These are phyloP conservation scores for Lepeophtheirus nordmannii DNA, from an alignment of 2,888 invertebrate genomes.

Conservation along the genomic window DNA sequence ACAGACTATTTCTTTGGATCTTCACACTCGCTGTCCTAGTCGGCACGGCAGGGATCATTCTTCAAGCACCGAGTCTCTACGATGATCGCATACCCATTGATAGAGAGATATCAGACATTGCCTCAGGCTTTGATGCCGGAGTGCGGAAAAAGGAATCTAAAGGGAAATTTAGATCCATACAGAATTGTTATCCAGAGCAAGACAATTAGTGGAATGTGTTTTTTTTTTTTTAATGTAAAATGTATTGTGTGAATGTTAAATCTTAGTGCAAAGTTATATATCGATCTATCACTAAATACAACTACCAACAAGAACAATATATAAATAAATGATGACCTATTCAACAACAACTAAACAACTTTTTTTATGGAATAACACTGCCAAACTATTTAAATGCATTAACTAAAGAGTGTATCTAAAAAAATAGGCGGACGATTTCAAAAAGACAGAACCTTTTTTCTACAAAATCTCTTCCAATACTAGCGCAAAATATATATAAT, in stretches of 20 bases:
- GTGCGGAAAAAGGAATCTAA: constrained; percentile 7
- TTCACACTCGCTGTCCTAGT: constrained; percentile 40
- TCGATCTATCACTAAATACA: no score
- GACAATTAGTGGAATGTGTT: not conserved
- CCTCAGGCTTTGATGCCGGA: constrained; percentile 16
- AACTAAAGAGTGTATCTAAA: no score
- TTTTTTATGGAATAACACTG: no score
- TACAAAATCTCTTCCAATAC: no score
- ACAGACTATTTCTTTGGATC: constrained; percentile 41
- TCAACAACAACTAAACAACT: no score
- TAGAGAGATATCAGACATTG: constrained; percentile 30
- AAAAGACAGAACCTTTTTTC: no score
- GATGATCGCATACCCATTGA: constrained; percentile 34
- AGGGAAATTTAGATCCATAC: not conserved
- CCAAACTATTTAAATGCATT: no score
- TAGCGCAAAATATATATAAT: no score
- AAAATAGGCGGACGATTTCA: no score
- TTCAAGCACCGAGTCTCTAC: constrained; percentile 37
- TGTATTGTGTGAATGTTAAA: not conserved
- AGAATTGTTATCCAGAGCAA: not conserved
- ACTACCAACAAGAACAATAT: no score
- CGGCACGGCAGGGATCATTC: constrained; percentile 38
- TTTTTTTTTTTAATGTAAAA: not conserved
- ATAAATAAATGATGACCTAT: no score
- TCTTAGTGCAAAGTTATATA: no score